phyloP scores from a whole-genome alignment of 2,797 vertebrate genomes.

The Prunella strophiata region DNA sequence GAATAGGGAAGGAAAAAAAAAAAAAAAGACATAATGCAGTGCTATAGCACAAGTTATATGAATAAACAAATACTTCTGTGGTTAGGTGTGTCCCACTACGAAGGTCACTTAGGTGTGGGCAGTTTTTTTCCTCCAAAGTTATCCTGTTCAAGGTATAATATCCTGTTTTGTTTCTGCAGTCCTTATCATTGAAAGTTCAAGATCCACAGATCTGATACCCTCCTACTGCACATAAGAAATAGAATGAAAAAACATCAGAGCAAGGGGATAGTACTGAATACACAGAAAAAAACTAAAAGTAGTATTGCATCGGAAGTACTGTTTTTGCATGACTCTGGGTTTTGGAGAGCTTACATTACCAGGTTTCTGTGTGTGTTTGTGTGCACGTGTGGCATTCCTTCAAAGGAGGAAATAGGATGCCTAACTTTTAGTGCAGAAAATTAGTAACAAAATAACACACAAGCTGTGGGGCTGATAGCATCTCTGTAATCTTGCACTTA shows the following conservation, averaged over 20 bases:
- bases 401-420: background rate
- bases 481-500: background rate
- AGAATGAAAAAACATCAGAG: background rate
- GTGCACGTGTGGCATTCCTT: background rate
- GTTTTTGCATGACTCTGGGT: background rate
- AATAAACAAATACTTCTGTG: background rate
- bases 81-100: conserved; percentile 15
- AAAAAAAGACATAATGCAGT: background rate
- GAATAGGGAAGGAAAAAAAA: background rate
- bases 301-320: background rate
- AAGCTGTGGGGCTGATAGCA: background rate
- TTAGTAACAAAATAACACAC: background rate
- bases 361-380: too few relatives aligned
- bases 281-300: background rate
- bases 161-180: background rate
- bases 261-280: background rate
- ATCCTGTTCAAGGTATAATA: conserved; percentile 25
- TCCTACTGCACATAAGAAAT: background rate
- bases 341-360: background rate
- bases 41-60: background rate
- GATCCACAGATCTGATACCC: background rate
- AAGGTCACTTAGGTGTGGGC: background rate
- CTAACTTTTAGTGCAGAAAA: conserved; percentile 24
- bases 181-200: background rate
- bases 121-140: background rate